Evolutionary conservation across 2,113 vertebrate genomes (phyloP).

Genomic region (Sceloporus tristichus): DNA sequence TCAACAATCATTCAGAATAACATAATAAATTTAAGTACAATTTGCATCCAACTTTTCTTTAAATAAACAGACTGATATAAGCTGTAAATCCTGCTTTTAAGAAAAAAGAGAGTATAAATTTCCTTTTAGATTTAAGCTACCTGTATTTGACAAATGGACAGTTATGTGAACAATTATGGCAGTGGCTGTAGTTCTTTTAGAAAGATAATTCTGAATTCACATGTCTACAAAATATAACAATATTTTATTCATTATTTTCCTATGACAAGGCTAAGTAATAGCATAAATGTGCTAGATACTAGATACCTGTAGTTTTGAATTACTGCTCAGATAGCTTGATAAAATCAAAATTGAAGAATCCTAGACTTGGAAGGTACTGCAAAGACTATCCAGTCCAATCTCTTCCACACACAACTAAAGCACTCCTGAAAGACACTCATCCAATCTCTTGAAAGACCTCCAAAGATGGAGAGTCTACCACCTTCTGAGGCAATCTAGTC

Average conservation of each 20-base stretch:
- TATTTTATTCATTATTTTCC: not conserved
- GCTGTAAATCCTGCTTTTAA: conserved; percentile 50
- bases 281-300: not conserved
- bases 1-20: conserved; percentile 51
- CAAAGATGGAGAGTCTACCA: no score
- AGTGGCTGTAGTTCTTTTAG: not conserved
- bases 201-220: not conserved
- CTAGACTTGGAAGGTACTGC: no score
- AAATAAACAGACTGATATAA: conserved; percentile 10
- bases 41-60: conserved; percentile 31
- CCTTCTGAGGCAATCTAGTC: no score
- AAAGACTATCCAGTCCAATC: no score
- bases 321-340: no score
- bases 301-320: not conserved
- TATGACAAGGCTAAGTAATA: not conserved
- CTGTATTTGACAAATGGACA: not conserved
- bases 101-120: conserved; percentile 39
- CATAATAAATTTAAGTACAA: conserved; percentile 34
- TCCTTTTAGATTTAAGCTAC: conserved; percentile 12
- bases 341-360: no score
- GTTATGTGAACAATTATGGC: not conserved
- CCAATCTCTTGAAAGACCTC: no score
- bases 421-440: no score
- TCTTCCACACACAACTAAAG: no score
- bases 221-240: not conserved